Evolutionary conservation across 2,113 vertebrate genomes (phyloP).

Genomic region (Callithrix jacchus): DNA sequence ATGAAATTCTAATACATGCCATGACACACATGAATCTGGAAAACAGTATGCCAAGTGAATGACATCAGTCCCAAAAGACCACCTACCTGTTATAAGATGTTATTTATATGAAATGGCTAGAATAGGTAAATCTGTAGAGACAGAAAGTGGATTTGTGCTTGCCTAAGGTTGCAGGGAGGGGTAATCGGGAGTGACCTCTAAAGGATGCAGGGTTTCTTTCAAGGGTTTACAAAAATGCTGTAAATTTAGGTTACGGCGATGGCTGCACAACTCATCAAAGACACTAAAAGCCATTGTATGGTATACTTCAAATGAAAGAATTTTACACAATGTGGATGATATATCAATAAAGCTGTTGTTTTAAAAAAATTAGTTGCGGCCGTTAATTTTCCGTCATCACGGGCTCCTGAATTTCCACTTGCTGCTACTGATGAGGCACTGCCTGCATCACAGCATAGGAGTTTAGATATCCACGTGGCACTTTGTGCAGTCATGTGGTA

Average conservation of each 20-base stretch:
- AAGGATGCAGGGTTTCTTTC: neutral
- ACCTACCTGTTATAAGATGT: neutral
- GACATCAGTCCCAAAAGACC: neutral
- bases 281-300: neutral
- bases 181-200: neutral
- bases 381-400: neutral
- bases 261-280: neutral
- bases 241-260: neutral
- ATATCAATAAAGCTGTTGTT: neutral
- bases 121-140: neutral
- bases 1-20: neutral
- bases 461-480: neutral
- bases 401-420: neutral
- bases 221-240: neutral
- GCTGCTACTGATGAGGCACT: neutral
- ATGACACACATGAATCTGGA: neutral
- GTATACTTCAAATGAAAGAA: neutral
- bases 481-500: neutral
- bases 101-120: neutral
- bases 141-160: neutral
- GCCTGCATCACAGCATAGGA: neutral
- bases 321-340: neutral
- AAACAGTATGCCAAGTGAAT: neutral
- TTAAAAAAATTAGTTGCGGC: neutral
- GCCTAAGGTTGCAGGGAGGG: neutral